Evolutionary conservation across 2,113 vertebrate genomes (phyloP).

Genomic region (Ptilonorhynchus violaceus): DNA sequence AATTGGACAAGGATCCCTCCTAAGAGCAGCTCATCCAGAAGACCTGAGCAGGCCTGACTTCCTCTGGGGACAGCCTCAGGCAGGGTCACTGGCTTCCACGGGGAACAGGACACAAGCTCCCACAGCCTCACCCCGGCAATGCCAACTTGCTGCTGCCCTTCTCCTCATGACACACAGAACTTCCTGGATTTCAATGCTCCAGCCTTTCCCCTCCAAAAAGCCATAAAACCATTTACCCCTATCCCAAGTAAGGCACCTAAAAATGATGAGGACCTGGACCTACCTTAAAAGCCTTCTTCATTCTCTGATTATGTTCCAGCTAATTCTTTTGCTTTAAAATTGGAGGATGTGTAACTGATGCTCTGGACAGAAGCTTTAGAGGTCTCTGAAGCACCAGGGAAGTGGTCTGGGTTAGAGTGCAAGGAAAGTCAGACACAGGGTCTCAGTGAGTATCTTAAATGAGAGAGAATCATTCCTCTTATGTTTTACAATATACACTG

Average conservation of each 20-base stretch:
- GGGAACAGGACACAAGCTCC: background rate
- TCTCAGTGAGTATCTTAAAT: background rate
- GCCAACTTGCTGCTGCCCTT: background rate
- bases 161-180: background rate
- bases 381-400: background rate
- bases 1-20: background rate
- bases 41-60: background rate
- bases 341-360: background rate
- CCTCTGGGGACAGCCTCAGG: background rate
- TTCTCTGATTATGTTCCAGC: background rate
- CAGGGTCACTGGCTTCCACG: background rate
- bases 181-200: background rate
- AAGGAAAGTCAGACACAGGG: background rate
- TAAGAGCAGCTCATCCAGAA: background rate
- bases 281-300: background rate
- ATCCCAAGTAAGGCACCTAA: background rate
- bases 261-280: background rate
- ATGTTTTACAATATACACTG: background rate
- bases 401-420: background rate
- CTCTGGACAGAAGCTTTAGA: background rate
- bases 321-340: background rate
- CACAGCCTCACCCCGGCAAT: background rate
- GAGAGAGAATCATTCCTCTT: background rate
- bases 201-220: background rate
- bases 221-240: fast-evolving